Evolutionary conservation across 2,888 invertebrate genomes (phyloP).

Genomic region (Tachina grossa): DNA sequence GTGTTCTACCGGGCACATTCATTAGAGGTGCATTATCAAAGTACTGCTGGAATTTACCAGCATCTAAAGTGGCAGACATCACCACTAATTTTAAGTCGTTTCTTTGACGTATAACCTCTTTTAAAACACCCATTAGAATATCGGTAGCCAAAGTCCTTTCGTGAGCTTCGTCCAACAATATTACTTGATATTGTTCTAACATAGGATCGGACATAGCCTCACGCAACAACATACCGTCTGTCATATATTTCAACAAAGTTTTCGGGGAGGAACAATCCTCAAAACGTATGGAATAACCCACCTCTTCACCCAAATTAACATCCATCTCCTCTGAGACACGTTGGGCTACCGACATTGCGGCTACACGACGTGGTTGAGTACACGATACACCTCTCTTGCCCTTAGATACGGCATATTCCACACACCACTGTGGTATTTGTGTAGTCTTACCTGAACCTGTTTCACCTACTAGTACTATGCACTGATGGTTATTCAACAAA

Average conservation of each 20-base stretch:
- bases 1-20: constrained; percentile 98
- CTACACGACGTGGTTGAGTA: constrained; percentile 98
- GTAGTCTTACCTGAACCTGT: constrained; percentile 99
- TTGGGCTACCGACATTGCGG: constrained; percentile 99
- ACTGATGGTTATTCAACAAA: constrained; percentile 95
- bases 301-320: constrained; percentile 94
- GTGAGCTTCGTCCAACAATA: constrained; percentile 98
- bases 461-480: constrained; percentile 98
- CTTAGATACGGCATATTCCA: constrained; percentile 87
- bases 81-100: constrained; percentile 97
- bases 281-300: constrained; percentile 98
- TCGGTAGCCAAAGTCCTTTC: constrained; percentile 99
- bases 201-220: constrained; percentile 99
- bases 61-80: constrained; percentile 99
- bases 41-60: constrained; percentile 99
- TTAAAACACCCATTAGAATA: constrained; percentile 98
- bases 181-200: constrained; percentile 95
- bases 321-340: constrained; percentile 99
- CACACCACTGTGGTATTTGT: constrained; percentile 99
- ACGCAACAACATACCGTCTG: constrained; percentile 99
- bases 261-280: constrained; percentile 98
- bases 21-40: constrained; percentile 99
- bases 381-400: constrained; percentile 94
- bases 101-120: constrained; percentile 95
- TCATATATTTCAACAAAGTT: constrained; percentile 98